Conservation (phyloP, 2,797 vertebrate species). For the Neosilurus mollespiculum region DNA sequence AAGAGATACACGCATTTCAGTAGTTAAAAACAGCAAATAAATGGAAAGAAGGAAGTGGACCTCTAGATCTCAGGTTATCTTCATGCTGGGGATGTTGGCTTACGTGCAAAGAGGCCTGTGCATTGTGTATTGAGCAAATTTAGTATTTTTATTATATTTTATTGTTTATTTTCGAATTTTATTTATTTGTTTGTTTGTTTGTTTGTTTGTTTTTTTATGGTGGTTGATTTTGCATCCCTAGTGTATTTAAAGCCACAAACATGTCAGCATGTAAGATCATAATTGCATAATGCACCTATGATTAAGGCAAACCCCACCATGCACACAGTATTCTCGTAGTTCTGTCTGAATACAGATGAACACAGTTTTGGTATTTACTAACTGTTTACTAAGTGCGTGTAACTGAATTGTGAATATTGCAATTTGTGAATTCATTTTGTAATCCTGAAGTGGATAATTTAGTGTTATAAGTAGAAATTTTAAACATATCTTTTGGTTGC, state of each 20-base stretch:
- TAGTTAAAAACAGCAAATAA: no score
- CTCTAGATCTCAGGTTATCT: no score
- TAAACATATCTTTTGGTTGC: constrained; percentile 21
- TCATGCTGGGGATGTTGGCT: no score
- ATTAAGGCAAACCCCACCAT: not conserved
- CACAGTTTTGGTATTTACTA: not conserved
- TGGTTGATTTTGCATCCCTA: no score
- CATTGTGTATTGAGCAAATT: no score
- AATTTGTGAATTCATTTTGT: constrained; percentile 6
- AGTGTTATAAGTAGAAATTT: constrained; percentile 14
- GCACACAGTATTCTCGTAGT: not conserved
- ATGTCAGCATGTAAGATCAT: not conserved
- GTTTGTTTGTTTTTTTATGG: no score
- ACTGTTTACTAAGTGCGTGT: not conserved
- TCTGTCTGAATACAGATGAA: not conserved
- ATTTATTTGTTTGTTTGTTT: no score
- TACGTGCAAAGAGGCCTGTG: no score
- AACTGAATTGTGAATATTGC: not conserved
- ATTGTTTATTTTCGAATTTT: no score
- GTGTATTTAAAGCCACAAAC: not conserved
- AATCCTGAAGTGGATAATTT: constrained; percentile 26
- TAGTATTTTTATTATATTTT: no score
- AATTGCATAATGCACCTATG: not conserved
- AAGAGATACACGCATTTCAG: no score
- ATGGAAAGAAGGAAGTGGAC: no score